Conservation (phyloP, 2,888 invertebrate species). For the Salpingus planirostris region DNA sequence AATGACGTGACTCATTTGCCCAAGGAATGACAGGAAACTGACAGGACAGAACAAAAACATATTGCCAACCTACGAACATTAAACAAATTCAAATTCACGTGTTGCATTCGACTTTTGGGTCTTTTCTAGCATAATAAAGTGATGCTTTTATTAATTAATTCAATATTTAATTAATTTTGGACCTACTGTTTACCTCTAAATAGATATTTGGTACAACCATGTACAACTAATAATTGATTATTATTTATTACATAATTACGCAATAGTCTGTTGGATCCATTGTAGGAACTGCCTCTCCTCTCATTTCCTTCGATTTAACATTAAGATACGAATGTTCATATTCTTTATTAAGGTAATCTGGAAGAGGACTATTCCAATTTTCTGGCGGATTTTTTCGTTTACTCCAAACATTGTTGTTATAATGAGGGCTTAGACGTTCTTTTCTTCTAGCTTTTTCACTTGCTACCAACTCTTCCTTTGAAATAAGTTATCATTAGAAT, state of each 20-base stretch:
- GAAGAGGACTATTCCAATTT: conserved; percentile 75
- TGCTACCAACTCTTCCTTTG: conserved; percentile 54
- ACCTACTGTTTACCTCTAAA: not conserved
- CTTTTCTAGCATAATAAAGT: no score
- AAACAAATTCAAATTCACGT: no score
- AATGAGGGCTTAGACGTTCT: conserved; percentile 57
- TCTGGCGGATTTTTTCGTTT: conserved; percentile 64
- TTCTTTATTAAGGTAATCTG: conserved; percentile 62
- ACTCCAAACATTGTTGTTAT: conserved; percentile 70
- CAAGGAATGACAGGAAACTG: no score
- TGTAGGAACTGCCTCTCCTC: conserved; percentile 35
- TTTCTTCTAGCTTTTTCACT: conserved; percentile 62
- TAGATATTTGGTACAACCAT: no score
- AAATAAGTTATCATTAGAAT: conserved; percentile 8
- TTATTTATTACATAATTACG: conserved; percentile 6
- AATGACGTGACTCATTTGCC: conserved; percentile 17
- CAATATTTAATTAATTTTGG: not conserved
- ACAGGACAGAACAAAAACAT: conserved; percentile 6
- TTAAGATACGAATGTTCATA: conserved; percentile 59
- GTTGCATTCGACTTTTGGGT: no score
- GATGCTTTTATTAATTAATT: no score
- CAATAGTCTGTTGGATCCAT: conserved; percentile 13
- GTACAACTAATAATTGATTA: not conserved
- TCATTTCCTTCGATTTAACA: conserved; percentile 54
- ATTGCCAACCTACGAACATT: no score